Evolutionary conservation across 2,113 vertebrate species (phyloP).

Genomic region (Dascyllus trimaculatus): DNA sequence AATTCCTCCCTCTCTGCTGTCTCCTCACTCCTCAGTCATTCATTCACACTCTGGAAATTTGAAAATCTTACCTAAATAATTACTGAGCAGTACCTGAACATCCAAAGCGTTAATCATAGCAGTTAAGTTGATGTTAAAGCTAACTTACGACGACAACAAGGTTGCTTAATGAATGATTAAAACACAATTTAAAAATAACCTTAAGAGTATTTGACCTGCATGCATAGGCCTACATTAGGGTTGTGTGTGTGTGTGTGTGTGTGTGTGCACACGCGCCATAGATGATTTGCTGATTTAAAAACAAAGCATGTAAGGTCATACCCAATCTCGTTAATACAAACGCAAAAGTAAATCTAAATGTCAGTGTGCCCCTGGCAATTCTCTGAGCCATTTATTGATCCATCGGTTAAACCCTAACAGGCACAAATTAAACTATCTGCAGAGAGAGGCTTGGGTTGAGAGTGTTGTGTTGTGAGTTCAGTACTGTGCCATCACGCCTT

Average conservation of each 20-base stretch:
- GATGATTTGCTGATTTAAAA: conserved; percentile 4
- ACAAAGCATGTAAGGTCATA: conserved; percentile 3
- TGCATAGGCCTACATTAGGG: no score
- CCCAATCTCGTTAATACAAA: conserved; percentile 8
- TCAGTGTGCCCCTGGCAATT: neutral
- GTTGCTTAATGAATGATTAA: neutral
- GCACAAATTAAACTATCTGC: neutral
- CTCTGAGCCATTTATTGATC: conserved; percentile 13
- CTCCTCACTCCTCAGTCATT: no score
- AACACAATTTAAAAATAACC: neutral
- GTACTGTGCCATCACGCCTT: neutral
- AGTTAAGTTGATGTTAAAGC: neutral
- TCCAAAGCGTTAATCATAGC: neutral
- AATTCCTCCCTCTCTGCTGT: no score
- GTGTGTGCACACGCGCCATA: neutral
- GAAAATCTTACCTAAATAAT: no score
- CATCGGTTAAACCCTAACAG: conserved; percentile 1
- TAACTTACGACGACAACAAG: neutral
- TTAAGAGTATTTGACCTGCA: neutral
- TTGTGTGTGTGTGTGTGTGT: no score
- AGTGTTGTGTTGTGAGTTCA: conserved; percentile 3
- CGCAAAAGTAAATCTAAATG: conserved; percentile 16
- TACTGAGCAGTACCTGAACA: no score
- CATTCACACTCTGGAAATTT: no score
- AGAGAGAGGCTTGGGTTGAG: neutral